phyloP scores from a whole-genome alignment of 1,140 invertebrate species.

The Cotesia glomerata region DNA sequence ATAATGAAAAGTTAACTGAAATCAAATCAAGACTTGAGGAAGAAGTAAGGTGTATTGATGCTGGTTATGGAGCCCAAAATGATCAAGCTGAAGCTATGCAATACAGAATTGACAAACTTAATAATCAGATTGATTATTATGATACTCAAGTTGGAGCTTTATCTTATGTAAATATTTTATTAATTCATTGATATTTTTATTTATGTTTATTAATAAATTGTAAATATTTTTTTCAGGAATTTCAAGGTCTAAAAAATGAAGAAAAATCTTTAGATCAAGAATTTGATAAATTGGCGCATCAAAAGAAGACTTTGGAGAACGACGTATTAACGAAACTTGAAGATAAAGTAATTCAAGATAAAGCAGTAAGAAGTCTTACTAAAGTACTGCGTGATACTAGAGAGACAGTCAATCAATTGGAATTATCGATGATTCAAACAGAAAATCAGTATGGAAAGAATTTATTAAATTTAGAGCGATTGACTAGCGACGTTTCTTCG shows the following conservation, averaged over 20 bases:
- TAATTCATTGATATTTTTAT: slow-evolving; percentile 1
- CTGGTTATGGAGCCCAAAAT: slow-evolving; percentile 36
- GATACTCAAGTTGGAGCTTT: slow-evolving; percentile 65
- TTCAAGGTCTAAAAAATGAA: slow-evolving; percentile 43
- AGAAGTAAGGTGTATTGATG: slow-evolving; percentile 61
- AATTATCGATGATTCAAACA: slow-evolving; percentile 67
- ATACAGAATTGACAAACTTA: slow-evolving; percentile 62
- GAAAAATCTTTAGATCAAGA: slow-evolving; percentile 60
- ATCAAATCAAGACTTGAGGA: slow-evolving; percentile 66
- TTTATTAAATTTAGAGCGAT: slow-evolving; percentile 69
- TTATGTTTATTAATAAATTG: background rate
- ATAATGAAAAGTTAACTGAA: slow-evolving; percentile 69
- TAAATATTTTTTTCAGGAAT: slow-evolving; percentile 42
- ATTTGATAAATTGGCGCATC: slow-evolving; percentile 61
- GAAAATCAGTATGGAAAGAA: slow-evolving; percentile 70
- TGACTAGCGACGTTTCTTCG: slow-evolving; percentile 53
- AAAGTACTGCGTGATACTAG: slow-evolving; percentile 61
- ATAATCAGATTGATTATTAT: slow-evolving; percentile 65
- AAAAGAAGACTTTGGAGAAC: slow-evolving; percentile 69
- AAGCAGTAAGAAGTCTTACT: slow-evolving; percentile 61
- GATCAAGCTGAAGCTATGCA: slow-evolving; percentile 57
- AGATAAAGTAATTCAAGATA: slow-evolving; percentile 73
- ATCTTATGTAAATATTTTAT: slow-evolving; percentile 38
- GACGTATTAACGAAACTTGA: slow-evolving; percentile 70
- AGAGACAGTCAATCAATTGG: slow-evolving; percentile 58